phyloP scores from a whole-genome alignment of 2,888 invertebrate species.

The Tyria jacobaeae region DNA sequence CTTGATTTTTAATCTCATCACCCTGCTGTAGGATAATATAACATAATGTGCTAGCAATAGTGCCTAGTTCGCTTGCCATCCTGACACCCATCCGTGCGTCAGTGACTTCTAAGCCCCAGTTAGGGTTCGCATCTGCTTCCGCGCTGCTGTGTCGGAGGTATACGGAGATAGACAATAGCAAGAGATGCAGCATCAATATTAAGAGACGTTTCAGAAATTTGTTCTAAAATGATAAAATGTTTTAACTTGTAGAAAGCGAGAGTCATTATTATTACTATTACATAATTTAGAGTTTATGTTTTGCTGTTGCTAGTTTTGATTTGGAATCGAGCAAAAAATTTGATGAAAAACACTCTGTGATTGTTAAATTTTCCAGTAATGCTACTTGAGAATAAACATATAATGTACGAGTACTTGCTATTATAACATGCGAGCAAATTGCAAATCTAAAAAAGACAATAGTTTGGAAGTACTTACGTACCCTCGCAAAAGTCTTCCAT shows the following conservation, averaged over 20 bases:
- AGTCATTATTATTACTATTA: no score
- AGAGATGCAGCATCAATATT: slow-evolving; percentile 94
- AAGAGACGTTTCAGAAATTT: slow-evolving; percentile 97
- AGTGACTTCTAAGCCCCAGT: slow-evolving; percentile 73
- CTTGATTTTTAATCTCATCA: slow-evolving; percentile 98
- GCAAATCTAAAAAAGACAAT: no score
- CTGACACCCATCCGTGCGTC: slow-evolving; percentile 84
- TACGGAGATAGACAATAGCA: slow-evolving; percentile 95
- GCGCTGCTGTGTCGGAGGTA: slow-evolving; percentile 91
- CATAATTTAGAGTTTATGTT: no score
- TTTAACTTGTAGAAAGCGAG: background rate
- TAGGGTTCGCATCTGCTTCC: slow-evolving; percentile 70
- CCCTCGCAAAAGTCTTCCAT: slow-evolving; percentile 99
- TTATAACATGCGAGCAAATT: background rate
- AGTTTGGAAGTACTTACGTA: slow-evolving; percentile 70
- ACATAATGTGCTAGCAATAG: slow-evolving; percentile 94
- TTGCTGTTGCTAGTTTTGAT: no score
- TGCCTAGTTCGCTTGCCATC: slow-evolving; percentile 93
- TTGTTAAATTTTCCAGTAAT: no score
- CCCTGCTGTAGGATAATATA: slow-evolving; percentile 97
- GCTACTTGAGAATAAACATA: no score
- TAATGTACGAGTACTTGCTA: no score
- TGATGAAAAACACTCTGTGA: no score
- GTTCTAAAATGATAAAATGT: slow-evolving; percentile 85
- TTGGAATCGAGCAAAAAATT: no score